Percentiles rank a stretch among this genome's conserved stretches.
These are phyloP conservation scores for Erpetoichthys calabaricus DNA, from an alignment of 2,797 vertebrate genomes.

Conservation along the genomic window DNA sequence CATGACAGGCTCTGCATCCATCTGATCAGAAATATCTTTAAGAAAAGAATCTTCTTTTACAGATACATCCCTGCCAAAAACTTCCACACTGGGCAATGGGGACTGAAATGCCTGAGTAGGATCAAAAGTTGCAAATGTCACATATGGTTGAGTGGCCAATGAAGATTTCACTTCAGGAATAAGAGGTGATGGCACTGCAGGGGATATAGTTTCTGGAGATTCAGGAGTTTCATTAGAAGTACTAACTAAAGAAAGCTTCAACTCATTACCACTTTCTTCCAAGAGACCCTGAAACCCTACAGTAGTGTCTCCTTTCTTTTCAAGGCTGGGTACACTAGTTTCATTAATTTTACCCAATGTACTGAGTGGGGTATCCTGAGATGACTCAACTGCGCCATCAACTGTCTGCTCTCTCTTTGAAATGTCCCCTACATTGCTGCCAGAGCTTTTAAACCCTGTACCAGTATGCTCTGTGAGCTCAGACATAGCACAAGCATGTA, in stretches of 20 bases:
- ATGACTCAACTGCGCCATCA: constrained; percentile 34
- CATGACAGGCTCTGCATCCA: too few species aligned
- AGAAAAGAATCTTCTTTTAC: constrained; percentile 40
- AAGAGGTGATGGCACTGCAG: constrained; percentile 29
- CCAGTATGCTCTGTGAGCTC: neutral
- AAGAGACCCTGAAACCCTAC: constrained; percentile 25
- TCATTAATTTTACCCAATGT: too few species aligned
- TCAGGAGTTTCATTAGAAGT: constrained; percentile 51
- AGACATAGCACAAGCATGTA: neutral
- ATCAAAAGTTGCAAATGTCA: constrained; percentile 56
- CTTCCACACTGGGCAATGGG: constrained; percentile 40
- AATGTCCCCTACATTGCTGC: neutral
- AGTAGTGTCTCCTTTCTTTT: constrained; percentile 42
- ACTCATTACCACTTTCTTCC: constrained; percentile 31
- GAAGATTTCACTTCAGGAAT: constrained; percentile 28
- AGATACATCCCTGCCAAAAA: neutral
- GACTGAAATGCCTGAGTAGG: constrained; percentile 48
- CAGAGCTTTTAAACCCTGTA: neutral
- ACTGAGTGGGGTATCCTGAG: constrained; percentile 16
- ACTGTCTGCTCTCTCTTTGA: constrained; percentile 8
- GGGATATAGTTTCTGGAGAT: constrained; percentile 20
- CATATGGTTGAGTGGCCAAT: constrained; percentile 46
- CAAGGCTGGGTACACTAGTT: constrained; percentile 16
- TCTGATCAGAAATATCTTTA: constrained; percentile 13
- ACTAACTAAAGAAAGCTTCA: constrained; percentile 37